Base-by-base conservation (phyloP, 2,888 invertebrate species). In the Melipona bicolor region DNA sequence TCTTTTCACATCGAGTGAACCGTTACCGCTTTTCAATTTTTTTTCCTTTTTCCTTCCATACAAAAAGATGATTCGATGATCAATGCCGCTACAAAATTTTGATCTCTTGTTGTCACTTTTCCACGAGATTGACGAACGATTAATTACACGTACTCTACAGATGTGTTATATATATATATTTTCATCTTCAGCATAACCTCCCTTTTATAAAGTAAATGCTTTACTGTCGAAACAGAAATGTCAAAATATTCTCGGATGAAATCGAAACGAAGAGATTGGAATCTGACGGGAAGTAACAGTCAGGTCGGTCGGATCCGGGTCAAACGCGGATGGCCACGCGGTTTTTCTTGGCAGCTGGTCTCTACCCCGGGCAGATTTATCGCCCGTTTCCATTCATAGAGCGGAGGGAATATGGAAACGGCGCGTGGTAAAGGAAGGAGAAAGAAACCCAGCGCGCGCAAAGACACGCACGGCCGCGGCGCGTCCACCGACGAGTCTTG, bases 1-100 rank as follows among this genome's bases (percentile, higher is more conserved):
- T 88, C 85, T 67, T 87, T 87, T 90, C 86, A 91, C 90, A 91
- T 91, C 87, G 83, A 91, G 90, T 91, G 90, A 89, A 89, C 89
- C 87, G 83, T 89, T 90, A 87, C 84, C 88, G 83, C 77, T 87
- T 90, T 84, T 84, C 81, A 90, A 90, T 72, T 85, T 84, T 61
- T 36, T 69, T 61, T 36, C 5, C 5, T 43, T 43, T 1, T 56
- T 36, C 15, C 67, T 81, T 85, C 84, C 85, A 84, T 90, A 90
- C 82, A 89, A 88, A 91, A 87, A 64, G 76, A 83, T 83, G 84
- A 87, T 91, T 90, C 87, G 86, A 89, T 88, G 88, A 86, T 87
- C 81, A 81, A 79, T 81, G 84, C 79, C 78, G 76, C 62, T 81
- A 80, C 73, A 65, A 74, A 15, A 75, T 82, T 74, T 77, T 64